Evolutionary conservation across 53 echinoderm and acorn worm genomes (phyloP).

Genomic region (Antedon mediterranea): DNA sequence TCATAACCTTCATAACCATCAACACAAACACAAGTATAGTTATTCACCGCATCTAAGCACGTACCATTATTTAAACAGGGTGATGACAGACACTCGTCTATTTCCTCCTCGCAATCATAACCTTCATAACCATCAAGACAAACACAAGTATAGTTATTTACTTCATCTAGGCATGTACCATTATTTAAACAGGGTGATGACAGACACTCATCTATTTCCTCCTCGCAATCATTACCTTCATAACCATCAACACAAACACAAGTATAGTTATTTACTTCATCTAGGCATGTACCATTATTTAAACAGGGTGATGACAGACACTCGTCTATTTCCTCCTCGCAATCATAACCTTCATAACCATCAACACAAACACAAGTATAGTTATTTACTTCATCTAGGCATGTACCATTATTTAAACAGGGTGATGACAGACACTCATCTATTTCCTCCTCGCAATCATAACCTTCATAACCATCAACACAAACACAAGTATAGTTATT

Average conservation of each 20-base stretch:
- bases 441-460: not conserved
- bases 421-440: conserved; percentile 12
- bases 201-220: too few species aligned
- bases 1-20: not conserved
- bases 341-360: conserved; percentile 3
- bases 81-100: too few species aligned
- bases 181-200: too few species aligned
- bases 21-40: too few species aligned
- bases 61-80: too few species aligned
- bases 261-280: conserved; percentile 3
- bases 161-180: too few species aligned
- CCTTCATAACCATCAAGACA: too few species aligned
- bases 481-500: conserved; percentile 16
- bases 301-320: conserved; percentile 12
- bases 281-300: conserved; percentile 1
- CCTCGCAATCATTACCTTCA: too few species aligned
- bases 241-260: conserved; percentile 12
- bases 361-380: conserved; percentile 5
- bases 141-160: too few species aligned
- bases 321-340: conserved; percentile 11
- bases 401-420: conserved; percentile 10
- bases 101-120: too few species aligned
- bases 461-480: conserved; percentile 11
- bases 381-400: conserved; percentile 7
- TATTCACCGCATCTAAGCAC: too few species aligned